These are phyloP conservation scores for Drosophila melanosoma DNA, from an alignment of 2,888 invertebrate genomes.

Conservation along the genomic window DNA sequence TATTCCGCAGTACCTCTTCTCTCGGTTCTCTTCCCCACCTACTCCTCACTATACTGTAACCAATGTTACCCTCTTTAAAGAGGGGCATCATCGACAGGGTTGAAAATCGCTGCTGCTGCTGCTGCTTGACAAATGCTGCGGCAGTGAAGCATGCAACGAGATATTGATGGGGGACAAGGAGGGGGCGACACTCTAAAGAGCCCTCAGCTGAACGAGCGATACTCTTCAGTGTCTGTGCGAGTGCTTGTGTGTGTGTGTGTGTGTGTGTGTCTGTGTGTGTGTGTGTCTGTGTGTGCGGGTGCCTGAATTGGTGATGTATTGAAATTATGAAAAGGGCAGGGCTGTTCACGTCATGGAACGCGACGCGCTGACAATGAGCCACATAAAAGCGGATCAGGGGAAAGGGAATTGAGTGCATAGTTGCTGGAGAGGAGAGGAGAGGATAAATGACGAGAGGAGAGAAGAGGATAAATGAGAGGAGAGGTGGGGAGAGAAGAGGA, in stretches of 20 bases:
- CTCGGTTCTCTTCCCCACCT: not conserved
- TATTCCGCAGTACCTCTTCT: not conserved
- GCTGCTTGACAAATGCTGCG: conserved; percentile 65
- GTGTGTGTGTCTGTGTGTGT: conserved; percentile 6
- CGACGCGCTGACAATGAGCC: conserved; percentile 69
- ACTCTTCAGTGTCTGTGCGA: conserved; percentile 3
- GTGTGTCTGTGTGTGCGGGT: conserved; percentile 25
- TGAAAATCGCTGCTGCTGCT: conserved; percentile 36
- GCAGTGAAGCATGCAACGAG: conserved; percentile 52
- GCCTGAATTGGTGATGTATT: conserved; percentile 60
- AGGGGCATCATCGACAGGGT: conserved; percentile 27
- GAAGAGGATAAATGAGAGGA: not conserved
- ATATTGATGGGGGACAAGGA: not conserved
- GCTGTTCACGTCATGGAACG: conserved; percentile 58
- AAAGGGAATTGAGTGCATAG: not conserved
- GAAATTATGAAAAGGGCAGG: conserved; percentile 77
- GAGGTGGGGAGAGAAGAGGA: not conserved
- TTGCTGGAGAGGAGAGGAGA: not conserved
- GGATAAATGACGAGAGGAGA: not conserved
- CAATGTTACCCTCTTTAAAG: not conserved
- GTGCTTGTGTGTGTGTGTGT: not conserved
- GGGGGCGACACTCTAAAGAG: conserved; percentile 38
- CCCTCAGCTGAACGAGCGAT: conserved; percentile 50
- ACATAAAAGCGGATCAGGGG: conserved; percentile 50
- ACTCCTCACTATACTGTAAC: not conserved